Evolutionary conservation across 2,888 invertebrate genomes (phyloP).

Genomic region (Perdita meconis): DNA sequence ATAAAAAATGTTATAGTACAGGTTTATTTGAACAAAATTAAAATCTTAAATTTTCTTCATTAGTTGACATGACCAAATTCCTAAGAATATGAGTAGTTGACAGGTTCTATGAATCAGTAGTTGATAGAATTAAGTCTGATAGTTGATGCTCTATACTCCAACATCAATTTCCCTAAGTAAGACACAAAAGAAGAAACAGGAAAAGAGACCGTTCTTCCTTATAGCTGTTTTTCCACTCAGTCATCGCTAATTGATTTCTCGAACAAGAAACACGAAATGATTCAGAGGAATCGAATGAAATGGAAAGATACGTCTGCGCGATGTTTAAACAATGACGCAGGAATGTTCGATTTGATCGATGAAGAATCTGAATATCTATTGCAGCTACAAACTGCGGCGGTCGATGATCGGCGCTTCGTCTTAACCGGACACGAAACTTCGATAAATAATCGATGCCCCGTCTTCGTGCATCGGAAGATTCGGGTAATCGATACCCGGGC

Average conservation of each 20-base stretch:
- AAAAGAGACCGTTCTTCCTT: no score
- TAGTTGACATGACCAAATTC: no score
- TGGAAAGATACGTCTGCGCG: not conserved
- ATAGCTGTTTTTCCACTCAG: no score
- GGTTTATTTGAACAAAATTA: no score
- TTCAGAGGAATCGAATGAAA: not conserved
- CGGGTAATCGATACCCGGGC: conserved; percentile 18
- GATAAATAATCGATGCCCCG: conserved; percentile 32
- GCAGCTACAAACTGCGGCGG: conserved; percentile 8
- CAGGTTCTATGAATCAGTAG: no score
- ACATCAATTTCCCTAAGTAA: no score
- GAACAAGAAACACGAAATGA: not conserved
- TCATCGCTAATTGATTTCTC: not conserved
- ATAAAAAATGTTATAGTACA: no score
- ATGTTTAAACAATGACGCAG: not conserved
- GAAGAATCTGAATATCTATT: not conserved
- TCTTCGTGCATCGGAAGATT: conserved; percentile 8
- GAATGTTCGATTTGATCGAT: conserved; percentile 8
- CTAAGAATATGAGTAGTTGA: no score
- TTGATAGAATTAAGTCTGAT: no score
- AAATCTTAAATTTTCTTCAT: no score
- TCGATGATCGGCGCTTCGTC: conserved; percentile 21
- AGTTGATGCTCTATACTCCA: no score
- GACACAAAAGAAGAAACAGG: no score
- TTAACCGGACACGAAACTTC: conserved; percentile 6